phyloP scores from a whole-genome alignment of 2,888 invertebrate species.

The Ormyrus nitidulus region DNA sequence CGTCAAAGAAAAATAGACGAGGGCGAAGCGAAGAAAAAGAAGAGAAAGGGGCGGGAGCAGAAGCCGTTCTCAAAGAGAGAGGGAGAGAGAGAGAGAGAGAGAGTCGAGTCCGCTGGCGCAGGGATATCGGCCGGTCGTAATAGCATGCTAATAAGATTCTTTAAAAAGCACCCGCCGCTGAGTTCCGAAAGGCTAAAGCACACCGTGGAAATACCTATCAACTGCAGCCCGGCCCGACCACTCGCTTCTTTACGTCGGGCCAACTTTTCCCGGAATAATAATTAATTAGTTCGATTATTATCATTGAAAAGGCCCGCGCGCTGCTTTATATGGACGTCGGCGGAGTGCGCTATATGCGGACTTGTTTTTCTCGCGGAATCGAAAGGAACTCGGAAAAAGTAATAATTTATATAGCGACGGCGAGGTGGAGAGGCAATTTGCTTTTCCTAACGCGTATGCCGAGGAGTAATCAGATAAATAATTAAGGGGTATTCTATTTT shows the following conservation, averaged over 20 bases:
- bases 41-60: background rate
- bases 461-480: conserved; percentile 9
- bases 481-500: conserved; percentile 12
- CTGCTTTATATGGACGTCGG: background rate
- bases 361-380: background rate
- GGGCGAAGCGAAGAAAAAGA: background rate
- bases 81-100: background rate
- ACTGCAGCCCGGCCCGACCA: background rate
- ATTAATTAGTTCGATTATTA: conserved; percentile 43
- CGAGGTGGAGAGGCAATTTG: background rate
- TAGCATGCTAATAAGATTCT: conserved; percentile 58
- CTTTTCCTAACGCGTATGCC: background rate
- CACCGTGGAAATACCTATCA: conserved; percentile 25
- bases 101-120: conserved; percentile 2
- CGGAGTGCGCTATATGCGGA: background rate
- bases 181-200: background rate
- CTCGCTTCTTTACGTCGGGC: background rate
- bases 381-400: background rate
- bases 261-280: conserved; percentile 31
- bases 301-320: conserved; percentile 5
- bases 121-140: conserved; percentile 52
- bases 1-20: background rate
- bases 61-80: conserved; percentile 18
- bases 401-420: conserved; percentile 14
- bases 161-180: conserved; percentile 30